Percentiles rank a stretch among this genome's conserved stretches.
Evolutionary conservation across 2,797 vertebrate genomes (phyloP).

Genomic region (Tiaroga cobitis): DNA sequence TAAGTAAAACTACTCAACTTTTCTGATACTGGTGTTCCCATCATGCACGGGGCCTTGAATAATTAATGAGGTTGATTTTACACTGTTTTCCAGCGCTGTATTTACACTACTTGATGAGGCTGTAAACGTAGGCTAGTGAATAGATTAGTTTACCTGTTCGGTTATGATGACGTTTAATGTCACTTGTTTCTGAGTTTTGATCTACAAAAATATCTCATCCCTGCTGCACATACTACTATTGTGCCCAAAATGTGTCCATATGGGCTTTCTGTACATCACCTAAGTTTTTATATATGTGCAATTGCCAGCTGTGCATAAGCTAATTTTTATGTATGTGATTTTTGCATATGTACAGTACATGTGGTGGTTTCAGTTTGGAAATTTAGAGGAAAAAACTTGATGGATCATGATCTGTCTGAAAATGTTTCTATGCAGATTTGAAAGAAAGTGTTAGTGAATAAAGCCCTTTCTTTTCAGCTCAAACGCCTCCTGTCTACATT

Average conservation of each 20-base stretch:
- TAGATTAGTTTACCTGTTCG: not conserved
- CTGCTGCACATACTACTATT: not conserved
- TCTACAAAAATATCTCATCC: not conserved
- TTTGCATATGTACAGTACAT: not conserved
- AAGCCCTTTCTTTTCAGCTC: not conserved
- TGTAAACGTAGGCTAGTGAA: no score
- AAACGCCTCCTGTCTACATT: not conserved
- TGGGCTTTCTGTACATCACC: not conserved
- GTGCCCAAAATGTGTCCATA: not conserved
- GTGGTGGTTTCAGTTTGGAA: not conserved
- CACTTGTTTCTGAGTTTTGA: not conserved
- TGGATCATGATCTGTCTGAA: not conserved
- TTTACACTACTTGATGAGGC: no score
- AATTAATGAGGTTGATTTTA: no score
- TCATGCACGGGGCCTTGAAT: no score
- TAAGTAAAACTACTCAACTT: no score
- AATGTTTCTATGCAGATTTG: not conserved
- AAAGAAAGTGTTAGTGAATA: conserved; percentile 3
- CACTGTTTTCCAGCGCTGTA: no score
- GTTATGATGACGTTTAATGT: not conserved
- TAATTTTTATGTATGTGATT: not conserved
- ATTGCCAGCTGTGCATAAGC: not conserved
- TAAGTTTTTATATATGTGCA: not conserved
- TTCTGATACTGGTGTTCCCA: no score
- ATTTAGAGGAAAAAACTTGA: not conserved